A percentile compares a stretch with the other conserved stretches of the same genome.
Conservation (phyloP, 1,140 invertebrate genomes). For the Brachionus asplanchnoidis region DNA sequence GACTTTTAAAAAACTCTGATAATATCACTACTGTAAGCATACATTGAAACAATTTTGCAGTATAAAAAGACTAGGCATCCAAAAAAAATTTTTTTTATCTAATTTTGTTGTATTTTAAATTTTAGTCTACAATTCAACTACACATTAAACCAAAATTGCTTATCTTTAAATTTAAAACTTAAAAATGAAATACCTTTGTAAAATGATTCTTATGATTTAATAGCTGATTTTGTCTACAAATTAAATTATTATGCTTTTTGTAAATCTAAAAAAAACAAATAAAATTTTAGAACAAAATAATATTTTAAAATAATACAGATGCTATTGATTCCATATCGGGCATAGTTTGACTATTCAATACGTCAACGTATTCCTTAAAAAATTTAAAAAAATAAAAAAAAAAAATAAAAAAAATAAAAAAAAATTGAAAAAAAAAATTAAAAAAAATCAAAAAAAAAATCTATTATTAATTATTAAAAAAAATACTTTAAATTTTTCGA, state of each 20-base stretch:
- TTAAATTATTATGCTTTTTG: slow-evolving; percentile 19
- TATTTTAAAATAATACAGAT: not conserved
- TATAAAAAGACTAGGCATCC: too few relatives aligned
- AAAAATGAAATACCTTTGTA: not conserved
- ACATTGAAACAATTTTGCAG: too few relatives aligned
- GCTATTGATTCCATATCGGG: slow-evolving; percentile 23
- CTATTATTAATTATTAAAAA: not conserved
- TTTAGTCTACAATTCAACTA: too few relatives aligned
- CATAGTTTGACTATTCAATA: not conserved
- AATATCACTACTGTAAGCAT: too few relatives aligned
- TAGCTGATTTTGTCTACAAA: not conserved
- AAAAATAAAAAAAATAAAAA: not conserved
- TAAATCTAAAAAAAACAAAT: not conserved
- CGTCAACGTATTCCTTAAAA: not conserved
- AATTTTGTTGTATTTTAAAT: too few relatives aligned
- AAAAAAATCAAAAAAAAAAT: not conserved
- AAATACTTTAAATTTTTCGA: slow-evolving; percentile 2
- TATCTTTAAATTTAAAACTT: too few relatives aligned
- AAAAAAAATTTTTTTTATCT: too few relatives aligned
- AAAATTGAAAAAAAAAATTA: too few relatives aligned
- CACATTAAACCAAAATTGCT: too few relatives aligned
- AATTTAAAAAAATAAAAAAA: not conserved
- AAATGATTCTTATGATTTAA: not conserved
- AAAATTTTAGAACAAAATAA: not conserved
- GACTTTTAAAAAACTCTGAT: too few relatives aligned